Percentiles rank a stretch among this genome's conserved stretches.
phyloP scores from a whole-genome alignment of 1,140 invertebrate species.

The Cotesia chilonis region DNA sequence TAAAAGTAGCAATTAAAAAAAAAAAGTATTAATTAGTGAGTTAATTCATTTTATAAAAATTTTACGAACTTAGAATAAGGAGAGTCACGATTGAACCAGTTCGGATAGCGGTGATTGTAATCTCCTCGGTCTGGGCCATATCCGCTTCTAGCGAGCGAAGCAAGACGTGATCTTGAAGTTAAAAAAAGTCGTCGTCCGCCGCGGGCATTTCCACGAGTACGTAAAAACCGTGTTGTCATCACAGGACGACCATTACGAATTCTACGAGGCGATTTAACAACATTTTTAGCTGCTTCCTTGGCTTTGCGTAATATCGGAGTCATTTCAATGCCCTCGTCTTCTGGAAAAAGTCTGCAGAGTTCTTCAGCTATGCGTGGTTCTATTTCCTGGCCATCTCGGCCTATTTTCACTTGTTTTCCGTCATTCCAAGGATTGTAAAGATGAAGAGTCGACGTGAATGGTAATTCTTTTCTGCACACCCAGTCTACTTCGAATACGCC shows the following conservation, averaged over 20 bases:
- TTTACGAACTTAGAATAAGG: conserved; percentile 55
- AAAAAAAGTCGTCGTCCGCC: conserved; percentile 61
- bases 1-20: neutral
- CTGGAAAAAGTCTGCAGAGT: conserved; percentile 91
- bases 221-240: conserved; percentile 65
- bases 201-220: conserved; percentile 61
- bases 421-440: conserved; percentile 98
- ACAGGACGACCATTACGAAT: conserved; percentile 65
- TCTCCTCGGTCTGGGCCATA: conserved; percentile 58
- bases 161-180: conserved; percentile 62
- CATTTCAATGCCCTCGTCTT: conserved; percentile 92
- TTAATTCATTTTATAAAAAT: conserved; percentile 14
- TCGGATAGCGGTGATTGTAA: conserved; percentile 55
- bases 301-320: conserved; percentile 88
- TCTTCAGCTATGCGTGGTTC: conserved; percentile 94
- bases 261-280: conserved; percentile 62
- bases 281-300: conserved; percentile 79
- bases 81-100: conserved; percentile 60
- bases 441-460: conserved; percentile 91
- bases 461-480: conserved; percentile 94
- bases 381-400: conserved; percentile 97
- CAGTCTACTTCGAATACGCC: conserved; percentile 97
- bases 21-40: neutral
- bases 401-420: conserved; percentile 98
- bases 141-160: conserved; percentile 60